Evolutionary conservation across 2,113 vertebrate species (phyloP).

Genomic region (Cinclus cinclus): DNA sequence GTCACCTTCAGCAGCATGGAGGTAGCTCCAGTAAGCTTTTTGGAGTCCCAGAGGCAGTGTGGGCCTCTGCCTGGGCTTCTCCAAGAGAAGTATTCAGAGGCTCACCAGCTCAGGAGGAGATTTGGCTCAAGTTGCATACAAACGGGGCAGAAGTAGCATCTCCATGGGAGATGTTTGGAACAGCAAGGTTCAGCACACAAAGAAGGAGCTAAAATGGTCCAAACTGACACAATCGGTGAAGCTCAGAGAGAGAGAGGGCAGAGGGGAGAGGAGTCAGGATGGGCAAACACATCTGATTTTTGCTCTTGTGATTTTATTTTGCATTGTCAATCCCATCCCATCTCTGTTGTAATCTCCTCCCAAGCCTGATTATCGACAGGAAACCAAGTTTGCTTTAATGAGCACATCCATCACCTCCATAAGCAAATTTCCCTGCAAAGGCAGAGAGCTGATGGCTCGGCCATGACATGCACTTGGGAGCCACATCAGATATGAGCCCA

Average conservation of each 20-base stretch:
- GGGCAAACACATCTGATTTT: neutral
- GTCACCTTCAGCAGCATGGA: neutral
- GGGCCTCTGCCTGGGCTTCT: neutral
- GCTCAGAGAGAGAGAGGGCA: neutral
- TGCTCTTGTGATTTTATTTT: neutral
- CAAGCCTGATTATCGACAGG: neutral
- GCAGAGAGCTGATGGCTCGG: neutral
- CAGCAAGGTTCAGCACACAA: neutral
- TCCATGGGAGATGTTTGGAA: neutral
- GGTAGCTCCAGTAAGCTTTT: neutral
- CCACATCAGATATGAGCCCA: accelerated
- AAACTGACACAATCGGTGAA: accelerated
- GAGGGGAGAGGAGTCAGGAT: neutral
- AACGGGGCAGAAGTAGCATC: neutral
- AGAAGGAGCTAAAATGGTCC: neutral
- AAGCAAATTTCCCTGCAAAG: accelerated
- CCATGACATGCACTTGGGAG: neutral
- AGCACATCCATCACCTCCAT: accelerated
- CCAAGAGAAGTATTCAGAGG: neutral
- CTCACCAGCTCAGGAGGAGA: neutral
- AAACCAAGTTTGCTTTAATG: neutral
- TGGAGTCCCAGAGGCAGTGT: neutral
- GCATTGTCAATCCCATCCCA: neutral
- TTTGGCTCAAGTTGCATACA: neutral
- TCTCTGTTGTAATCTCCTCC: neutral